Evolutionary conservation across 2,113 vertebrate species (phyloP).

Genomic region (Callorhinus ursinus): DNA sequence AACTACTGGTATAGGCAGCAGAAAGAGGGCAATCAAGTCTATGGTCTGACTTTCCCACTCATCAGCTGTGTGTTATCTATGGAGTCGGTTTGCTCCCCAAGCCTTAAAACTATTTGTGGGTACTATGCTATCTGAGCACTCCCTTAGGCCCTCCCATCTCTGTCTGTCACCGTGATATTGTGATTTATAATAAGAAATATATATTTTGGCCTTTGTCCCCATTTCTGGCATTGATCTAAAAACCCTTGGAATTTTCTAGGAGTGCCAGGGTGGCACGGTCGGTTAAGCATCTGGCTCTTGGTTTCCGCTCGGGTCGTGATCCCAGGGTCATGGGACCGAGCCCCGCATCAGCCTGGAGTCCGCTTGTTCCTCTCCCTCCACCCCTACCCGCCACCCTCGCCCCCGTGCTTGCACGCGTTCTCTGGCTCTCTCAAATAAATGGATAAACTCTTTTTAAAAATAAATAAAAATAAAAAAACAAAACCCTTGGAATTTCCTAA

Average conservation of each 20-base stretch:
- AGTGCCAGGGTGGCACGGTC: background rate
- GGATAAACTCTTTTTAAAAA: too few species aligned
- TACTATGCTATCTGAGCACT: background rate
- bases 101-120: background rate
- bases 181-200: background rate
- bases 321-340: too few species aligned
- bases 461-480: background rate
- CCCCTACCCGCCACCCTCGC: too few species aligned
- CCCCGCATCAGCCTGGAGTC: too few species aligned
- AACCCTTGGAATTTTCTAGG: background rate
- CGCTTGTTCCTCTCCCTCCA: too few species aligned
- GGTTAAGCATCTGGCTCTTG: too few species aligned
- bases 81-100: background rate
- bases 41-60: background rate
- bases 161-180: background rate
- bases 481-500: background rate
- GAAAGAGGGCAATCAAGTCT: background rate
- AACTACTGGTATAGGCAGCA: background rate
- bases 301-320: too few species aligned
- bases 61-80: background rate
- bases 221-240: background rate
- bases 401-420: too few species aligned
- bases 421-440: too few species aligned
- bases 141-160: background rate
- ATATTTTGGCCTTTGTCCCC: background rate